Evolutionary conservation across 1,140 invertebrate genomes (phyloP).

Genomic region (Calosoma granatense): DNA sequence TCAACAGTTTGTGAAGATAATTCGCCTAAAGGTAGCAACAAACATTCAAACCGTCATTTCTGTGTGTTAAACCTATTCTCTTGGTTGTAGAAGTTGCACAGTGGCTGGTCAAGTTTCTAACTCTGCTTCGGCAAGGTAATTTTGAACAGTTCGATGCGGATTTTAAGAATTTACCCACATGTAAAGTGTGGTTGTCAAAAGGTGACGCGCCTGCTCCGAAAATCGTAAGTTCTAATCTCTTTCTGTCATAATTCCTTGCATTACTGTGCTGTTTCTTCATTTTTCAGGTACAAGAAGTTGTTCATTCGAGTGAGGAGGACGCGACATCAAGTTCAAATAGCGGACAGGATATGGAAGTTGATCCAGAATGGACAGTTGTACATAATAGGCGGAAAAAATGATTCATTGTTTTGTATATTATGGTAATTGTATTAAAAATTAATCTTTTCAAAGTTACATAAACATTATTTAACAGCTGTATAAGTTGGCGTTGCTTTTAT

Average conservation of each 20-base stretch:
- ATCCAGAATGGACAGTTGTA: conserved; percentile 48
- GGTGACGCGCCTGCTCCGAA: conserved; percentile 14
- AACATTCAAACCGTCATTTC: not conserved
- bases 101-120: conserved; percentile 36
- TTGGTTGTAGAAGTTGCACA: conserved; percentile 35
- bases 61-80: conserved; percentile 6
- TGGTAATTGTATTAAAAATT: not conserved
- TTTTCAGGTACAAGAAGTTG: conserved; percentile 15
- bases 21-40: conserved; percentile 41
- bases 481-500: too few relatives aligned
- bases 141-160: conserved; percentile 31
- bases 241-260: conserved; percentile 21
- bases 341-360: conserved; percentile 35
- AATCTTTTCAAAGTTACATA: too few relatives aligned
- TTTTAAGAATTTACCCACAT: conserved; percentile 31
- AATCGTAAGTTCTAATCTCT: conserved; percentile 22
- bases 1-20: conserved; percentile 53
- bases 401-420: not conserved
- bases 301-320: conserved; percentile 17
- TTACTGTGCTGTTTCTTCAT: conserved; percentile 20
- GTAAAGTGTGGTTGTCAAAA: conserved; percentile 33
- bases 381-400: conserved; percentile 36
- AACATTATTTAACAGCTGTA: too few relatives aligned
- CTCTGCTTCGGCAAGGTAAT: conserved; percentile 33
- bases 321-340: too few relatives aligned